Evolutionary conservation across 2,888 invertebrate genomes (phyloP).

Genomic region (Ormyrus pomaceus): DNA sequence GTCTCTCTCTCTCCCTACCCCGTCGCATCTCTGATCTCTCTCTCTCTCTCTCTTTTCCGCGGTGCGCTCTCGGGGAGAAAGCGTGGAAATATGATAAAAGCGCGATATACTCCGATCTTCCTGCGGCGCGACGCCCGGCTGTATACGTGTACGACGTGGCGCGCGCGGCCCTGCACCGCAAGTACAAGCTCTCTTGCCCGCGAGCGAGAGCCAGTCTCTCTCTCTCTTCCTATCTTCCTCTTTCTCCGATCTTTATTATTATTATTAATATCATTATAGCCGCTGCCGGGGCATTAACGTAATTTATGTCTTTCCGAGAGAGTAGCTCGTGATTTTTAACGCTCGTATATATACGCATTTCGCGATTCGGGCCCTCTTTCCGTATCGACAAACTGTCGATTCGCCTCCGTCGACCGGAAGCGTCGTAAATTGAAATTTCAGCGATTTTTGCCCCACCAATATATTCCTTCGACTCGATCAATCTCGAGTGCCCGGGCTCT

Average conservation of each 20-base stretch:
- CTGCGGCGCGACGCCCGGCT: not conserved
- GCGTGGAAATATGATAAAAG: slow-evolving; percentile 48
- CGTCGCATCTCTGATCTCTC: slow-evolving; percentile 24
- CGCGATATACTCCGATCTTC: slow-evolving; percentile 26
- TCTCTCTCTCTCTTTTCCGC: slow-evolving; percentile 21
- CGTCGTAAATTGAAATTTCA: no score
- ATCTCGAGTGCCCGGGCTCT: no score
- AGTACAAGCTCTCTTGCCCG: not conserved
- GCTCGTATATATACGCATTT: no score
- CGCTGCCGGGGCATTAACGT: slow-evolving; percentile 12
- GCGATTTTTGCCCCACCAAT: no score
- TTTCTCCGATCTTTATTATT: slow-evolving; percentile 31
- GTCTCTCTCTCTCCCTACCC: slow-evolving; percentile 11
- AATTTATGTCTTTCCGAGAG: slow-evolving; percentile 7
- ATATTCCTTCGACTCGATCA: no score
- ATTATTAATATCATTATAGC: slow-evolving; percentile 6
- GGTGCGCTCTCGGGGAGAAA: slow-evolving; percentile 52
- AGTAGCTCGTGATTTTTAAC: no score
- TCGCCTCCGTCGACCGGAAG: no score
- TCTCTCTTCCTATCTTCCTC: not conserved
- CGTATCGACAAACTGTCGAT: no score
- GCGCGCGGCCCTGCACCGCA: not conserved
- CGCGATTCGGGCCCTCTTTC: no score
- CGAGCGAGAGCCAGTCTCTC: not conserved
- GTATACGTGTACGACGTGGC: not conserved